phyloP scores from a whole-genome alignment of 2,113 vertebrate species.

The Rhegmatorhina hoffmannsi region DNA sequence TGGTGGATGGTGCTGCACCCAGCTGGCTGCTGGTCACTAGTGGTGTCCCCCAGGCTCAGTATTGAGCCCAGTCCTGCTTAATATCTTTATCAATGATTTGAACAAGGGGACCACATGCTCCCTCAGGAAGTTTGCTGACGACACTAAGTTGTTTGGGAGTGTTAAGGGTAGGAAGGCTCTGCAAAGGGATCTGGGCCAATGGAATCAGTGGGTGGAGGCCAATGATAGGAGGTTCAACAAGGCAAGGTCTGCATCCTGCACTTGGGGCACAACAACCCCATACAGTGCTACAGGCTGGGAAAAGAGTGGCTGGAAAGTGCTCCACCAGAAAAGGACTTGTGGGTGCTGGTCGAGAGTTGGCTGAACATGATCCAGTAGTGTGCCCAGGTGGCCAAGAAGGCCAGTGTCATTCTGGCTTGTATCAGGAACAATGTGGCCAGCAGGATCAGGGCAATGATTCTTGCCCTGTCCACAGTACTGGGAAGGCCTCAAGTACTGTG shows the following conservation, averaged over 20 bases:
- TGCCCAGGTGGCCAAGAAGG: too few species aligned
- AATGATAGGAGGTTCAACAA: neutral
- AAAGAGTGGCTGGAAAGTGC: neutral
- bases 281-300: neutral
- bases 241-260: neutral
- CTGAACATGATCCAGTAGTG: too few species aligned
- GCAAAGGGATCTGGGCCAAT: neutral
- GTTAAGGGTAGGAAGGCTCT: neutral
- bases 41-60: neutral
- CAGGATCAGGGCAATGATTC: too few species aligned
- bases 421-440: too few species aligned
- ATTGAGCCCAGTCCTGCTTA: neutral
- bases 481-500: too few species aligned
- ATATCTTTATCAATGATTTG: neutral
- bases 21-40: neutral
- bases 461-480: too few species aligned
- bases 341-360: too few species aligned
- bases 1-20: neutral
- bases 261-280: neutral
- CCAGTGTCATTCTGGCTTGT: too few species aligned
- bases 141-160: neutral
- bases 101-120: neutral
- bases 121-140: neutral
- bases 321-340: neutral
- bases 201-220: neutral